phyloP scores from a whole-genome alignment of 2,113 vertebrate genomes.

The Hemiscyllium ocellatum region DNA sequence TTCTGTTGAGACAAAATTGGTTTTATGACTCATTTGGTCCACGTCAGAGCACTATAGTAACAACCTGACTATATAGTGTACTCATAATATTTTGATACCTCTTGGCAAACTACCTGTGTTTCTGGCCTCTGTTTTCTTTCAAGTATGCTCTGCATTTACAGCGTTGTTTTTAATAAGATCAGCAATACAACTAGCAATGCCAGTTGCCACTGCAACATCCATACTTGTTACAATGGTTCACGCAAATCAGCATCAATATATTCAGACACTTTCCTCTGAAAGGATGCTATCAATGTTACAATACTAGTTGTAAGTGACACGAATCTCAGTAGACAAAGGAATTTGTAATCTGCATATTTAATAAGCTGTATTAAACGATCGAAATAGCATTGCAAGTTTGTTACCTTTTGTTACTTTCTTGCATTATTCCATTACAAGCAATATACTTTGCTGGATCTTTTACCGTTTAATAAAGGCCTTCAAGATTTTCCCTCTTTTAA shows the following conservation, averaged over 20 bases:
- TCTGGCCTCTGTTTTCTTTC: neutral
- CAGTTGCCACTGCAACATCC: neutral
- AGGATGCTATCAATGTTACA: neutral
- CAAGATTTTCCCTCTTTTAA: neutral
- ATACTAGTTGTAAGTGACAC: neutral
- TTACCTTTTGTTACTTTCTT: neutral
- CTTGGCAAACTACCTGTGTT: conserved; percentile 16
- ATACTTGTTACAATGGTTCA: neutral
- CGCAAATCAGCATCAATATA: neutral
- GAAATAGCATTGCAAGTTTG: neutral
- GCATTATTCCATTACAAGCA: neutral
- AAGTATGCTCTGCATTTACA: conserved; percentile 24
- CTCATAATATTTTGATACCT: neutral
- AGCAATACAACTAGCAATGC: neutral
- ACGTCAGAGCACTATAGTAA: conserved; percentile 1
- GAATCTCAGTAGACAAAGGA: neutral
- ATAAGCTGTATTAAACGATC: neutral
- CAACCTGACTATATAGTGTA: neutral
- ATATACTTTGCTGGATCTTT: neutral
- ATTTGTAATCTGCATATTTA: neutral
- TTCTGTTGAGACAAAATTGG: conserved; percentile 31
- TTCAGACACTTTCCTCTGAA: neutral
- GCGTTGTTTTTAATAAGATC: neutral
- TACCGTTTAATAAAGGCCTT: neutral
- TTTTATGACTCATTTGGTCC: conserved; percentile 18